phyloP scores from a whole-genome alignment of 2,113 vertebrate species.

The Aspidoscelis tigris region DNA sequence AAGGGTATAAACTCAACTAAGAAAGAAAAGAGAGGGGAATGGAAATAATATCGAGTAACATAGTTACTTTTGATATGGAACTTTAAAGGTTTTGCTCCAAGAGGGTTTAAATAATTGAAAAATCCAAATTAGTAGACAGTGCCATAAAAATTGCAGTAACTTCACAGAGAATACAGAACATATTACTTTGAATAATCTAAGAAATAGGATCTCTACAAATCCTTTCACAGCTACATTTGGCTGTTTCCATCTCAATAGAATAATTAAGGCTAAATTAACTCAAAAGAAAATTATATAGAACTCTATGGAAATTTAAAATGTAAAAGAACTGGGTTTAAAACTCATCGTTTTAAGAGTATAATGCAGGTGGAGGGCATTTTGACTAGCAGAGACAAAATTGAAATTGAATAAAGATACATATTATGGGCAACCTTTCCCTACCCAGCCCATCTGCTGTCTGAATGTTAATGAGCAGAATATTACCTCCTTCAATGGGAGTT shows the following conservation, averaged over 20 bases:
- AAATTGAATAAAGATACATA: not conserved
- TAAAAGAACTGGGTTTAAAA: slow-evolving; percentile 21
- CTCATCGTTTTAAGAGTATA: slow-evolving; percentile 1
- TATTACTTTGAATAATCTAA: slow-evolving; percentile 53
- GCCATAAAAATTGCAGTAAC: slow-evolving; percentile 61
- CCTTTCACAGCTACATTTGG: slow-evolving; percentile 51
- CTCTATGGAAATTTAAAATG: slow-evolving; percentile 41
- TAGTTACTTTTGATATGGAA: slow-evolving; percentile 47
- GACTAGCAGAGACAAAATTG: slow-evolving; percentile 27
- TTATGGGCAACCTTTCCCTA: not conserved
- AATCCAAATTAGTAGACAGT: slow-evolving; percentile 62
- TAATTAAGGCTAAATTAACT: slow-evolving; percentile 28
- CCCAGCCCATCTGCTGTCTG: not conserved
- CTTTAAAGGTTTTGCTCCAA: slow-evolving; percentile 57
- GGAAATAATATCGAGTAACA: not conserved
- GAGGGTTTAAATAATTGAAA: slow-evolving; percentile 61
- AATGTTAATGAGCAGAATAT: not conserved
- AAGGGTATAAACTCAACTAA: not conserved
- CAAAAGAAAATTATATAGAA: slow-evolving; percentile 42
- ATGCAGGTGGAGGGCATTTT: slow-evolving; percentile 12
- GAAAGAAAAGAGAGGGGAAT: slow-evolving; percentile 30
- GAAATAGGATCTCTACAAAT: slow-evolving; percentile 53
- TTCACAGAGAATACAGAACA: slow-evolving; percentile 62
- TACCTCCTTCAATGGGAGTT: not conserved
- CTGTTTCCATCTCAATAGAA: slow-evolving; percentile 10